phyloP scores from a whole-genome alignment of 2,888 invertebrate genomes.

The Trissolcus japonicus region DNA sequence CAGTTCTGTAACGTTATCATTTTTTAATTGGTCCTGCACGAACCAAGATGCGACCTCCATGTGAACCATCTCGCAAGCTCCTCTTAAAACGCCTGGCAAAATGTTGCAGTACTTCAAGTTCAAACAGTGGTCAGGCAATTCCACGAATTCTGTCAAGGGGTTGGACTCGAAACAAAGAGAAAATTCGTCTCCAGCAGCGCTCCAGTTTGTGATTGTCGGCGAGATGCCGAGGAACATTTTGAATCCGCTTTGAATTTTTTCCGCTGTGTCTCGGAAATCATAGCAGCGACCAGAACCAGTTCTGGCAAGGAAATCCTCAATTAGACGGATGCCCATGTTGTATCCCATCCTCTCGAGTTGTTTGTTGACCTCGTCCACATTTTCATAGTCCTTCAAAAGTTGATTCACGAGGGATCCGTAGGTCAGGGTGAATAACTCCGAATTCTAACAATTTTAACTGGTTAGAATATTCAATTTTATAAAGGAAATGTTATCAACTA shows the following conservation, averaged over 20 bases:
- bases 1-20: slow-evolving; percentile 94
- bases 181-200: slow-evolving; percentile 95
- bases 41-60: slow-evolving; percentile 97
- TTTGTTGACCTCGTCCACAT: slow-evolving; percentile 97
- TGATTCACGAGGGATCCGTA: slow-evolving; percentile 99
- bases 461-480: too few relatives aligned
- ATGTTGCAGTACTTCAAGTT: slow-evolving; percentile 94
- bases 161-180: slow-evolving; percentile 96
- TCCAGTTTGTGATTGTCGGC: slow-evolving; percentile 96
- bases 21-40: slow-evolving; percentile 95
- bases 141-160: slow-evolving; percentile 97
- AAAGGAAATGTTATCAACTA: too few relatives aligned
- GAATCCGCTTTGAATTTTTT: slow-evolving; percentile 90
- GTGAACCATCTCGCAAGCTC: slow-evolving; percentile 99
- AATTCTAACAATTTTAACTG: slow-evolving; percentile 82
- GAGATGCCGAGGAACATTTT: slow-evolving; percentile 85
- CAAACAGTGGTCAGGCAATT: slow-evolving; percentile 90
- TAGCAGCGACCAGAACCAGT: slow-evolving; percentile 92
- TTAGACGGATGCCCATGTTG: slow-evolving; percentile 97
- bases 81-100: slow-evolving; percentile 92
- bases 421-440: slow-evolving; percentile 96
- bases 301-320: slow-evolving; percentile 97
- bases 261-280: slow-evolving; percentile 97
- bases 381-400: slow-evolving; percentile 96
- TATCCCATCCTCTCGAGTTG: slow-evolving; percentile 97